A percentile compares a stretch with the other conserved stretches of the same genome.
These are phyloP conservation scores for Stichodactyla helianthus DNA, from an alignment of 64 coral and sea anemone species.

Conservation along the genomic window DNA sequence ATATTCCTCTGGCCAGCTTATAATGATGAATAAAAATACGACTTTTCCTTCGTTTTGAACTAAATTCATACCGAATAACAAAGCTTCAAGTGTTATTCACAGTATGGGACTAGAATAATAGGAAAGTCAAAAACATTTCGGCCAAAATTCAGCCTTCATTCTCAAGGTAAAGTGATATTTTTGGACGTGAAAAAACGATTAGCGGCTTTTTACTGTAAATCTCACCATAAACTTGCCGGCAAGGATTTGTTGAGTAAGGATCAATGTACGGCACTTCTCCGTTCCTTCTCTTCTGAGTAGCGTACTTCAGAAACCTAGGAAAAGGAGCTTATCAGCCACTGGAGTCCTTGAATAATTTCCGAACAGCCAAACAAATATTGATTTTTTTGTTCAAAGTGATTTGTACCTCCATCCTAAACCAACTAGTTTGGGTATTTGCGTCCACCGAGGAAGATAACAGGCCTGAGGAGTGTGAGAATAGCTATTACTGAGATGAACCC, in stretches of 20 bases:
- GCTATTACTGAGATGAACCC: conserved; percentile 84
- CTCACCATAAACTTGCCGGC: conserved; percentile 96
- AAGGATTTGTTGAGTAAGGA: conserved; percentile 80
- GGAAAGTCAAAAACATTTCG: neutral
- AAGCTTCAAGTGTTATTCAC: neutral
- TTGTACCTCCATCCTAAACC: conserved; percentile 90
- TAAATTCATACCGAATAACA: neutral
- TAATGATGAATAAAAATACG: neutral
- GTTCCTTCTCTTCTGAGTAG: conserved; percentile 81
- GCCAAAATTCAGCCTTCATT: neutral
- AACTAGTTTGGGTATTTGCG: conserved; percentile 86
- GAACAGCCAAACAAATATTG: neutral
- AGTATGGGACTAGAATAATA: neutral
- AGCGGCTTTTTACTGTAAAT: neutral
- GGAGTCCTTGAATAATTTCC: neutral
- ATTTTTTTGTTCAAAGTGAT: neutral
- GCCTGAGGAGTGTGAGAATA: conserved; percentile 90
- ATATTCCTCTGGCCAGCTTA: neutral
- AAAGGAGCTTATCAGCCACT: neutral
- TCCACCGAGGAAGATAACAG: conserved; percentile 95
- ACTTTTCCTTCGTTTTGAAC: neutral
- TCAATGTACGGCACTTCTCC: conserved; percentile 96
- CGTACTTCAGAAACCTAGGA: conserved; percentile 95
- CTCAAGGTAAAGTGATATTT: neutral
- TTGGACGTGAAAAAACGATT: neutral